phyloP scores from a whole-genome alignment of 2,797 vertebrate species.

The Rhincodon typus region DNA sequence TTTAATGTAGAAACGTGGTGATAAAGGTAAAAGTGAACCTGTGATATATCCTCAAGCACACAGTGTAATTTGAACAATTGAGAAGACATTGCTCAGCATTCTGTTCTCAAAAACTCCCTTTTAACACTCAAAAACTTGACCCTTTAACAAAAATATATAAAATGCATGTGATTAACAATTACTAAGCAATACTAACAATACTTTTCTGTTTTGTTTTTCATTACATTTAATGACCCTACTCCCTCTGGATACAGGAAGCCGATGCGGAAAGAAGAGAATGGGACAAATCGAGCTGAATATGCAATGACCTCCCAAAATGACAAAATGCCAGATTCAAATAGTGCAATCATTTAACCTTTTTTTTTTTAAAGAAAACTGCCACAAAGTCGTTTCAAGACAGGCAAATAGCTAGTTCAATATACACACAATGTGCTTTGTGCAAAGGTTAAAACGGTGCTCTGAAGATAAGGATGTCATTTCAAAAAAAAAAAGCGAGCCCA shows the following conservation, averaged over 20 bases:
- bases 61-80: background rate
- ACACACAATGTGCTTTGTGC: slow-evolving; percentile 41
- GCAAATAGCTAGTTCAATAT: background rate
- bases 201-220: slow-evolving; percentile 48
- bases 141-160: background rate
- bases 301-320: slow-evolving; percentile 86
- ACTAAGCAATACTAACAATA: slow-evolving; percentile 19
- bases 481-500: slow-evolving; percentile 47
- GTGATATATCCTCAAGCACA: background rate
- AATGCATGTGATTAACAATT: background rate
- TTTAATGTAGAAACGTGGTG: background rate
- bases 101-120: background rate
- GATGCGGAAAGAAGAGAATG: slow-evolving; percentile 86
- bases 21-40: background rate
- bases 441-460: slow-evolving; percentile 48
- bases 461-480: slow-evolving; percentile 52
- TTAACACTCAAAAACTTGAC: background rate
- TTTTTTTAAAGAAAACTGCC: background rate
- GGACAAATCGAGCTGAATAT: slow-evolving; percentile 79
- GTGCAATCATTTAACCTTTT: slow-evolving; percentile 68
- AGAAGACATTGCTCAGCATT: background rate
- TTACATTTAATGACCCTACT: slow-evolving; percentile 41
- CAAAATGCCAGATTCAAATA: slow-evolving; percentile 75
- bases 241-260: slow-evolving; percentile 72
- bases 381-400: background rate